These are phyloP conservation scores for Hydrotaea cyrtoneurina DNA, from an alignment of 2,888 invertebrate species.

Conservation along the genomic window DNA sequence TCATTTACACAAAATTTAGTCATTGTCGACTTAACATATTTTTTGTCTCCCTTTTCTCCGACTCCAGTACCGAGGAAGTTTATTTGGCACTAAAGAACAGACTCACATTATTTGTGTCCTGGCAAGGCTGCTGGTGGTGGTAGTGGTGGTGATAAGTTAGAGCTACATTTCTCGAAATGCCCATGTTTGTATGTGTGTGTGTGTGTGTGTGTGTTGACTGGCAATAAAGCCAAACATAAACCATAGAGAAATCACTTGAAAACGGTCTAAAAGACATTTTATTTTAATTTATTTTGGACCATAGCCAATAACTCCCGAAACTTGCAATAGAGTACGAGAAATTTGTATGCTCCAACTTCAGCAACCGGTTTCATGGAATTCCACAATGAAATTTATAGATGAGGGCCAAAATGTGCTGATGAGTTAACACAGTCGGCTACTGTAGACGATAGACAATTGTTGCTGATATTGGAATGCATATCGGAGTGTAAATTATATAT, in stretches of 20 bases:
- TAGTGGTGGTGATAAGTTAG: not conserved
- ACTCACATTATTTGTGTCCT: constrained; percentile 42
- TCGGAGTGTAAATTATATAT: not conserved
- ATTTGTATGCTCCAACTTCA: not conserved
- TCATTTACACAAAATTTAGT: constrained; percentile 62
- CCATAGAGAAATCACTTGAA: constrained; percentile 62
- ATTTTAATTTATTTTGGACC: constrained; percentile 66
- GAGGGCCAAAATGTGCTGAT: not conserved
- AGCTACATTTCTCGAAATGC: not conserved
- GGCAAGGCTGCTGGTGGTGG: not conserved
- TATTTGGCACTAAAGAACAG: constrained; percentile 55
- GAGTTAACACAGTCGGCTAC: constrained; percentile 15
- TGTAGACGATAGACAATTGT: constrained; percentile 1
- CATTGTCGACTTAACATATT: constrained; percentile 66
- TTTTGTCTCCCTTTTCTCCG: not conserved
- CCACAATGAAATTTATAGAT: constrained; percentile 21
- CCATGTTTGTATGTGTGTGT: constrained; percentile 49
- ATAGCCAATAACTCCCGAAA: constrained; percentile 52
- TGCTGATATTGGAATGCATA: constrained; percentile 42
- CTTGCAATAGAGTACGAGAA: constrained; percentile 38
- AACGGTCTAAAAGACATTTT: constrained; percentile 62
- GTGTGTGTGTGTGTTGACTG: constrained; percentile 16
- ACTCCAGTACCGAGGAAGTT: constrained; percentile 2
- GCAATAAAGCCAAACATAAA: constrained; percentile 42
- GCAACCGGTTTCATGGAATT: not conserved